Evolutionary conservation across 2,888 invertebrate genomes (phyloP).

Genomic region (Noctua janthe): DNA sequence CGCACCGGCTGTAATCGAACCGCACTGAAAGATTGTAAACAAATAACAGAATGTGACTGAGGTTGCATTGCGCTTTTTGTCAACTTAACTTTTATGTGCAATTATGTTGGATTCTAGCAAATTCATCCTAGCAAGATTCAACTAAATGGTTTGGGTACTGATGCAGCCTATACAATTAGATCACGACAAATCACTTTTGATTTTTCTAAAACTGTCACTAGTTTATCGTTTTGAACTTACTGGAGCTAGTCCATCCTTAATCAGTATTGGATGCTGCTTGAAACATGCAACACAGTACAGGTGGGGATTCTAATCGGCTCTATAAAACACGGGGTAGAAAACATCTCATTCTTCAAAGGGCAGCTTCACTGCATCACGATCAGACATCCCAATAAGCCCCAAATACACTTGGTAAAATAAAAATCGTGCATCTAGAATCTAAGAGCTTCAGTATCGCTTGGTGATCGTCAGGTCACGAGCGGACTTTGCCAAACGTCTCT

Average conservation of each 20-base stretch:
- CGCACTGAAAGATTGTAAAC: constrained; percentile 36
- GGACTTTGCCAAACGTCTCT: constrained; percentile 60
- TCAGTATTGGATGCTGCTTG: not conserved
- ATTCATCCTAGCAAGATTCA: not conserved
- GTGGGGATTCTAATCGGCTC: not conserved
- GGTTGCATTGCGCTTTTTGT: not conserved
- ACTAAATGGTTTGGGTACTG: not conserved
- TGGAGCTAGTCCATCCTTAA: not conserved
- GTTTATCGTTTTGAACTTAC: not conserved
- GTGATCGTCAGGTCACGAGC: constrained; percentile 70
- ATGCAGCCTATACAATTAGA: no score
- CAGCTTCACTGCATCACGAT: constrained; percentile 10
- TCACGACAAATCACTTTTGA: not conserved
- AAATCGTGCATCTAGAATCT: constrained; percentile 76
- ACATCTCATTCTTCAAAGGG: constrained; percentile 14
- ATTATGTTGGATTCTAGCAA: not conserved
- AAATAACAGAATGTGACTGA: constrained; percentile 27
- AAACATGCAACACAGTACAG: not conserved
- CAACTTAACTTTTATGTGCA: not conserved
- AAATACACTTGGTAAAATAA: constrained; percentile 52
- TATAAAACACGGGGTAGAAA: constrained; percentile 1
- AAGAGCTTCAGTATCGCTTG: constrained; percentile 59
- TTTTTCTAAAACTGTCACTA: not conserved
- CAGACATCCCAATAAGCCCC: constrained; percentile 42
- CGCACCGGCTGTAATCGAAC: constrained; percentile 1